Percentiles rank a stretch among this genome's conserved stretches.
Conservation (phyloP, 2,888 invertebrate genomes). For the Lagria hirta region DNA sequence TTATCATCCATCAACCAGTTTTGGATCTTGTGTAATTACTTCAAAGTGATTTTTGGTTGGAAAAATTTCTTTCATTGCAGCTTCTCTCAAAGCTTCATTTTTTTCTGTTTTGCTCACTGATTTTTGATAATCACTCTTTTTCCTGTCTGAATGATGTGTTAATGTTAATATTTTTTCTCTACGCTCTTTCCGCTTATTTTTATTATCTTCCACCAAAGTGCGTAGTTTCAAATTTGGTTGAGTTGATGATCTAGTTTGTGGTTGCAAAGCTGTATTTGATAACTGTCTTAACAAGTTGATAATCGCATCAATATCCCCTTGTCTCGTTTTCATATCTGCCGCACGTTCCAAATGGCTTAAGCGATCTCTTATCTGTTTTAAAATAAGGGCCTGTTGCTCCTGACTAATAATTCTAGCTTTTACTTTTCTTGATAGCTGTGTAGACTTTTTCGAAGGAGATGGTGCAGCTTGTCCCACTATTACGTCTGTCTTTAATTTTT, state of each 20-base stretch:
- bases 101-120: constrained; percentile 2
- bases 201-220: constrained; percentile 12
- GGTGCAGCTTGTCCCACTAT: too few species aligned
- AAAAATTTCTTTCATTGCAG: constrained; percentile 8
- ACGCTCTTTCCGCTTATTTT: constrained; percentile 1
- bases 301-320: constrained; percentile 18
- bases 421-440: too few species aligned
- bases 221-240: too few species aligned
- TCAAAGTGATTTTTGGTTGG: constrained; percentile 7
- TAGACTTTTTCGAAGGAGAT: not conserved
- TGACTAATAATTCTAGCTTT: constrained; percentile 9
- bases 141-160: too few species aligned
- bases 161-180: not conserved
- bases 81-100: constrained; percentile 4
- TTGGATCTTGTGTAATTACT: constrained; percentile 18
- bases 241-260: constrained; percentile 4
- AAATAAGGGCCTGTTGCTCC: constrained; percentile 15
- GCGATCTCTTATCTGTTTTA: constrained; percentile 16
- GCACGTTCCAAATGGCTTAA: constrained; percentile 12
- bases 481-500: too few species aligned
- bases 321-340: constrained; percentile 8
- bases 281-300: constrained; percentile 14
- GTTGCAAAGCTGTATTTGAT: constrained; percentile 3
- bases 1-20: constrained; percentile 15
- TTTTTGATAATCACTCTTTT: not conserved